Conservation (phyloP, 2,113 vertebrate species). For the Dolichotis patagonum region DNA sequence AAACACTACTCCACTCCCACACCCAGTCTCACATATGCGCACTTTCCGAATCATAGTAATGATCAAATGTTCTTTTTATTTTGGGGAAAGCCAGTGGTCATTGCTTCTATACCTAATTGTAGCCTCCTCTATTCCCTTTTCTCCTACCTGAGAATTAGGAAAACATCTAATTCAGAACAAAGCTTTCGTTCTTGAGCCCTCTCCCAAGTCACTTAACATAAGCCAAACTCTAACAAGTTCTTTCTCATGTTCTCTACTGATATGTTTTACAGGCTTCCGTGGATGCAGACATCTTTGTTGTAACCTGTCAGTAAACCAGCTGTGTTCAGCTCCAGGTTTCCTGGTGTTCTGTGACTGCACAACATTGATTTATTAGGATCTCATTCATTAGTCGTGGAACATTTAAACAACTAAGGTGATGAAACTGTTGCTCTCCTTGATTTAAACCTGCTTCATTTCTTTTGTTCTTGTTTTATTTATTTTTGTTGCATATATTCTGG, state of each 20-base stretch:
- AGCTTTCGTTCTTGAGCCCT: background rate
- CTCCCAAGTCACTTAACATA: background rate
- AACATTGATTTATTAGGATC: no score
- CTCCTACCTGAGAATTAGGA: background rate
- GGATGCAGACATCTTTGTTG: fast-evolving
- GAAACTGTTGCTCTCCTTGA: background rate
- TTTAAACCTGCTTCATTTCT: background rate
- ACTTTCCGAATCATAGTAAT: background rate
- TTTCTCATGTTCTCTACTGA: background rate
- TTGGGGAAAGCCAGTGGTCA: background rate
- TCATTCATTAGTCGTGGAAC: background rate
- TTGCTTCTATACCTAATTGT: background rate
- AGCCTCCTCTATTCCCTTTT: background rate
- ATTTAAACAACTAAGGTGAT: background rate
- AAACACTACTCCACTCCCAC: background rate
- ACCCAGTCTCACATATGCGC: background rate
- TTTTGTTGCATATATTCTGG: background rate
- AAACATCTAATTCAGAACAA: background rate
- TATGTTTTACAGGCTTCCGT: fast-evolving
- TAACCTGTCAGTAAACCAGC: background rate
- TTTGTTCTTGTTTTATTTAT: background rate
- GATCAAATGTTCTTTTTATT: background rate
- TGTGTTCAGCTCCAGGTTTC: background rate
- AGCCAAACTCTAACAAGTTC: background rate
- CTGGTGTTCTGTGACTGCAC: background rate